A percentile compares a stretch with the other conserved stretches of the same genome.
Evolutionary conservation across 2,797 vertebrate genomes (phyloP).

Genomic region (Peromyscus melanophrys): DNA sequence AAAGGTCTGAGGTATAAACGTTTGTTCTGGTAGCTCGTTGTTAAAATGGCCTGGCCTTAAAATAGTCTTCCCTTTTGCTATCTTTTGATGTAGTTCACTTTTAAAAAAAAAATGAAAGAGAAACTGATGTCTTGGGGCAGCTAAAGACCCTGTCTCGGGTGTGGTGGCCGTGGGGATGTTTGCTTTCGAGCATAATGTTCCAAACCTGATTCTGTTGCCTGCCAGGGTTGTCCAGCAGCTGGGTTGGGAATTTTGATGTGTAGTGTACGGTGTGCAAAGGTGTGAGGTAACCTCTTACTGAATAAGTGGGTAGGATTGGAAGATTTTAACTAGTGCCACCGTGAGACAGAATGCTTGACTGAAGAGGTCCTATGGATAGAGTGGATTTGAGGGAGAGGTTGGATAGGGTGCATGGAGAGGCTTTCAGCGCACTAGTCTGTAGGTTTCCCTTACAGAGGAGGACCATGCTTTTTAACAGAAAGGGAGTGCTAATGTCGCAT

Average conservation of each 20-base stretch:
- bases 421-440: accelerated
- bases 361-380: not conserved
- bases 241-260: slow-evolving; percentile 46
- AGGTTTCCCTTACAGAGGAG: not conserved
- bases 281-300: slow-evolving; percentile 73
- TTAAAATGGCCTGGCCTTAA: slow-evolving; percentile 84
- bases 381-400: too few relatives aligned
- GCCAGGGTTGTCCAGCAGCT: slow-evolving; percentile 66
- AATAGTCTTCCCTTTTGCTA: slow-evolving; percentile 84
- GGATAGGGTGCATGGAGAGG: too few relatives aligned
- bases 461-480: not conserved
- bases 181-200: slow-evolving; percentile 84
- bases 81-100: slow-evolving; percentile 85
- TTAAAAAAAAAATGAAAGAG: slow-evolving; percentile 17
- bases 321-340: not conserved
- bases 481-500: not conserved
- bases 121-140: slow-evolving; percentile 76
- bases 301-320: not conserved
- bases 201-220: slow-evolving; percentile 69
- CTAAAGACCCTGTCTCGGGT: slow-evolving; percentile 75
- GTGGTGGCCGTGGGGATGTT: slow-evolving; percentile 84
- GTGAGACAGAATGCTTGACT: not conserved
- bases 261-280: slow-evolving; percentile 64
- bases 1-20: slow-evolving; percentile 55
- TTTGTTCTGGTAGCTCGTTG: slow-evolving; percentile 81